These are phyloP conservation scores for Herpailurus yagouaroundi DNA, from an alignment of 2,113 vertebrate species.

Conservation along the genomic window DNA sequence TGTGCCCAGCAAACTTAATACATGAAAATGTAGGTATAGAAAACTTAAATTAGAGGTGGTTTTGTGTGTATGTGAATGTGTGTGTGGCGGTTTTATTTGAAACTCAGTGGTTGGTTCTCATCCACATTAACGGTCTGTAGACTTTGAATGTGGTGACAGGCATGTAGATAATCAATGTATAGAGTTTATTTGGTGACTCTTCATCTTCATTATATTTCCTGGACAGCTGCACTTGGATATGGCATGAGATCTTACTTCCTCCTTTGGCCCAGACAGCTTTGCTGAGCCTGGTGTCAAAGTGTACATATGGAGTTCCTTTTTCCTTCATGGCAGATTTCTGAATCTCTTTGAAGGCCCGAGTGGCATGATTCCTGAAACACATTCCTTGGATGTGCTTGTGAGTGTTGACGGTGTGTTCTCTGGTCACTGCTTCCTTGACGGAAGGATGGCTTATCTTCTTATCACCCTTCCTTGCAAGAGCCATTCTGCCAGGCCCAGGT, in stretches of 20 bases:
- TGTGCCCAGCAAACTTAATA: not conserved
- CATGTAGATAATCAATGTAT: not conserved
- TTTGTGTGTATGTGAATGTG: not conserved
- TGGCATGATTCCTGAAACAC: slow-evolving; percentile 93
- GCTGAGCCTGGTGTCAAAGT: slow-evolving; percentile 95
- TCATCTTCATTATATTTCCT: not conserved
- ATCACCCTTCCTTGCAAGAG: not conserved
- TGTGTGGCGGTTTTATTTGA: not conserved
- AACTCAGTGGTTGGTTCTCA: not conserved
- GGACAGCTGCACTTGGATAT: not conserved
- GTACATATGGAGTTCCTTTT: slow-evolving; percentile 96
- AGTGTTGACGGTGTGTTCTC: not conserved
- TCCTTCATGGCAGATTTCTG: slow-evolving; percentile 95
- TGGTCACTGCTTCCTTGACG: not conserved
- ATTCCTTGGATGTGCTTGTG: not conserved
- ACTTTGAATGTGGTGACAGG: not conserved
- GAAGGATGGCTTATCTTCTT: not conserved
- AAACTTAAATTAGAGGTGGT: not conserved
- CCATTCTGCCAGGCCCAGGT: not conserved
- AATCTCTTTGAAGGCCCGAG: slow-evolving; percentile 94
- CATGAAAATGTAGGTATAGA: not conserved
- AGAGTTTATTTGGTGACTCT: not conserved
- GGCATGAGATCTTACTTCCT: slow-evolving; percentile 83
- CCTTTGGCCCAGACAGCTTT: slow-evolving; percentile 97
- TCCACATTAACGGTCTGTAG: not conserved